A percentile compares a stretch with the other conserved stretches of the same genome.
These are phyloP conservation scores for Drosophila quadrilineata DNA, from an alignment of 1,140 invertebrate species.

Conservation along the genomic window DNA sequence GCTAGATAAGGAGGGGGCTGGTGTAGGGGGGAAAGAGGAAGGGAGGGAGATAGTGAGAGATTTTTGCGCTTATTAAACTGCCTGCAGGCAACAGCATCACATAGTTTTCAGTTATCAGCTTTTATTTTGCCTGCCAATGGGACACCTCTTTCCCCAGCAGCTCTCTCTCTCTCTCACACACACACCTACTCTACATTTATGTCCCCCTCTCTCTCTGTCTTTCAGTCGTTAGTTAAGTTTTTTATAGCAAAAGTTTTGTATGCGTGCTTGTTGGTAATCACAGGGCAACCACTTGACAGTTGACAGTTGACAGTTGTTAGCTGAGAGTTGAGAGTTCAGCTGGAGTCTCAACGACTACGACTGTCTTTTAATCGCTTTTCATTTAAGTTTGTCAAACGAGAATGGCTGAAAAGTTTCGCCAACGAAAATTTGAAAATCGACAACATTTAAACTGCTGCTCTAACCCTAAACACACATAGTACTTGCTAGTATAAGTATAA, in stretches of 20 bases:
- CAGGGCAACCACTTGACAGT: neutral
- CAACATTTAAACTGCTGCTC: too few relatives aligned
- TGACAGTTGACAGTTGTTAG: too few relatives aligned
- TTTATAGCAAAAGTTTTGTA: constrained; percentile 24
- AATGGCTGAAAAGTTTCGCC: constrained; percentile 12
- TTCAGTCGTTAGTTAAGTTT: too few relatives aligned
- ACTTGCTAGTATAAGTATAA: too few relatives aligned
- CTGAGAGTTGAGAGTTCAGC: neutral
- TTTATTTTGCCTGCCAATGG: constrained; percentile 2
- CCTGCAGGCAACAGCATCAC: neutral
- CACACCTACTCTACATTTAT: too few relatives aligned
- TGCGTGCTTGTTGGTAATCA: too few relatives aligned
- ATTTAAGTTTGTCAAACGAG: constrained; percentile 4
- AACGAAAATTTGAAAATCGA: constrained; percentile 8
- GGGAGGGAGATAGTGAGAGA: neutral
- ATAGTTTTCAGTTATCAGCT: constrained; percentile 7
- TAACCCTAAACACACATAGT: too few relatives aligned
- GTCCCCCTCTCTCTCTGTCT: too few relatives aligned
- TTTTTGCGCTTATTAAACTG: too few relatives aligned
- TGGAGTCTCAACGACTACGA: neutral
- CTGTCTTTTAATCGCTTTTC: constrained; percentile 21
- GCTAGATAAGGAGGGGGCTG: neutral
- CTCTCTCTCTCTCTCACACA: too few relatives aligned
- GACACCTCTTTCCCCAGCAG: too few relatives aligned
- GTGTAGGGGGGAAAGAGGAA: neutral